Conservation (phyloP, 2,797 vertebrate species). For the Hypotaenidia philippensis region DNA sequence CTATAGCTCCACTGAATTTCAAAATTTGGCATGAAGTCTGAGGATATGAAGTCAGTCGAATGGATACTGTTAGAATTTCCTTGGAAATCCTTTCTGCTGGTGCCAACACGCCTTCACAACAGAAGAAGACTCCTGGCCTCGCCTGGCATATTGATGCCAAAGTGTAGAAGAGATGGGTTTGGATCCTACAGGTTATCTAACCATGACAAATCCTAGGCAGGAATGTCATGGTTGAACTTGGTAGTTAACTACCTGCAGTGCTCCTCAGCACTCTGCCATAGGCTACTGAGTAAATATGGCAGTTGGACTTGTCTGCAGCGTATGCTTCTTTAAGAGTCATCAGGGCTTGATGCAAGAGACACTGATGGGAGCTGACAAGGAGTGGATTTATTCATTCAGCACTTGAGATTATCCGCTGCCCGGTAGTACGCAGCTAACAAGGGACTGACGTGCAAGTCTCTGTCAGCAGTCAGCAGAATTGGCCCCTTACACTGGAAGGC, state of each 20-base stretch:
- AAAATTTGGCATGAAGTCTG: background rate
- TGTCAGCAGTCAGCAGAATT: constrained; percentile 44
- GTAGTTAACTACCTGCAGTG: background rate
- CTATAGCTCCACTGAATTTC: background rate
- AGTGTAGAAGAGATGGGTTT: background rate
- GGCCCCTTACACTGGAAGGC: background rate
- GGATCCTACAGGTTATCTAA: background rate
- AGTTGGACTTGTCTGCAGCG: background rate
- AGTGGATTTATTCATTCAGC: constrained; percentile 64
- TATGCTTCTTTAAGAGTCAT: constrained; percentile 60
- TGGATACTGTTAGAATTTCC: background rate
- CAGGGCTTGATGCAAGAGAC: constrained; percentile 17
- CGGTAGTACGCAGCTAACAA: constrained; percentile 4
- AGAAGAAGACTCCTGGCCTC: background rate
- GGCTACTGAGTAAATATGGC: background rate
- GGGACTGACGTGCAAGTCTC: constrained; percentile 17
- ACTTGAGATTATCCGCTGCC: constrained; percentile 54
- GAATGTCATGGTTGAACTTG: background rate
- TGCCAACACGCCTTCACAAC: background rate
- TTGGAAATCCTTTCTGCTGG: background rate
- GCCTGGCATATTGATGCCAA: background rate
- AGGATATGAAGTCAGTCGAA: background rate
- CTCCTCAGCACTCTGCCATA: background rate
- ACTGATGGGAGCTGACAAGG: constrained; percentile 71
- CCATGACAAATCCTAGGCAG: background rate